Percentiles rank a stretch among this genome's conserved stretches.
phyloP scores from a whole-genome alignment of 2,797 vertebrate species.

The Hypotaenidia okinawae region DNA sequence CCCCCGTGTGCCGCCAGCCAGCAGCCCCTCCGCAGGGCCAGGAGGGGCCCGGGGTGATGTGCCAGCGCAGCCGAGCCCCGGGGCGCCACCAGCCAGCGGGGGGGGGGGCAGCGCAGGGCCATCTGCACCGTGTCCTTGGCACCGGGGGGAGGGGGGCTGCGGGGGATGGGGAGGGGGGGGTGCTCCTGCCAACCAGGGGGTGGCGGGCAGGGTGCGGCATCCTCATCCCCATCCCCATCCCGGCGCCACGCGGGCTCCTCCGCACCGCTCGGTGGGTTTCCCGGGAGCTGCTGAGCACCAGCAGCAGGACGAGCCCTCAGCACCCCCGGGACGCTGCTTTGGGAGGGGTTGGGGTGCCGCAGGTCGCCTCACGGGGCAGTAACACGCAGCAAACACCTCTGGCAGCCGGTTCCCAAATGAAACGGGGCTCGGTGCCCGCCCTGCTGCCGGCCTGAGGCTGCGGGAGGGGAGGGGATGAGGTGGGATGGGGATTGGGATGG shows the following conservation, averaged over 20 bases:
- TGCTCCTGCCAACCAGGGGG: accelerated
- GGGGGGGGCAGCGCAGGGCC: accelerated
- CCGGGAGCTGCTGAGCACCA: neutral
- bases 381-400: no score
- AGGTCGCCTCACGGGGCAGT: no score
- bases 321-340: neutral
- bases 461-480: neutral
- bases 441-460: neutral
- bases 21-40: neutral
- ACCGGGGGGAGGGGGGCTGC: neutral
- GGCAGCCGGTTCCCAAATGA: neutral
- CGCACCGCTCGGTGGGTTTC: accelerated
- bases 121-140: accelerated
- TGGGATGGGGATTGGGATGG: no score
- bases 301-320: neutral
- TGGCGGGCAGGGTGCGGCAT: neutral
- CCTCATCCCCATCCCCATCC: no score
- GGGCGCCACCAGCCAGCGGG: neutral
- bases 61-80: neutral
- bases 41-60: accelerated
- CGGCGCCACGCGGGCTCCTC: accelerated
- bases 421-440: no score
- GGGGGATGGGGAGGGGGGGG: neutral
- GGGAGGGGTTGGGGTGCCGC: neutral
- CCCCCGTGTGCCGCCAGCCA: accelerated